Evolutionary conservation across 2,888 invertebrate genomes (phyloP), one percentile per base, ranked within the genome.

Genomic region (Parnassius orleans): DNA sequence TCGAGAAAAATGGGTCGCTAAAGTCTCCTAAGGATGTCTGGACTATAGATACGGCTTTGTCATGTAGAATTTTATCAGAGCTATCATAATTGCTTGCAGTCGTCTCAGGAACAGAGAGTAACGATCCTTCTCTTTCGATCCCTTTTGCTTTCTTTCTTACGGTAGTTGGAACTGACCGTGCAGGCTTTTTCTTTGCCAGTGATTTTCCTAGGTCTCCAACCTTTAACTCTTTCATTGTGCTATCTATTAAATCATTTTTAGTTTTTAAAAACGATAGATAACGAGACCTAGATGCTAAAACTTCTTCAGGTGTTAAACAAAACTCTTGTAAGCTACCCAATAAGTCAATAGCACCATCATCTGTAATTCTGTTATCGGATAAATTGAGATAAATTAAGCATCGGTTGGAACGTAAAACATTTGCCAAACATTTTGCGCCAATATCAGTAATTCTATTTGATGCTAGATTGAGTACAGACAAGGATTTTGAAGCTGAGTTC

Each of bases 391-490:
- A 87, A 11, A 64, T 59, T 2, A 89, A 63, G 3, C 74, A 69
- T 62, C 82, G 74, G 58, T 88, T 89, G 0, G 77, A 64, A 58
- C 83, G 71, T 2, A 88, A 58, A 0, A 73, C 74, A 2, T 78
- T 65, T 2, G 76, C 79, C 55, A 88, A 60, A 63, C 66, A 66
- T 41, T 69, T 72, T 0, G 72, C 79, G 1, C 87, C 87, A 0
- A 64, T 11, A 67, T 87, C 80, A 1, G 85, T 81, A 10, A 89
- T 83, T 56, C 55, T 73, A 59, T 89, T 88, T 0, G 81, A 73
- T 2, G 85, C 70, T 43, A 89, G 63, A 66, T 84, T 87, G 0
- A 88, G 66, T n/a, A 75, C 63, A 0, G 64, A 60, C 51, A 89
- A 65, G 2, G 71, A 71, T 60, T 73, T 76, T 0, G 86, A 81